phyloP scores from a whole-genome alignment of 2,797 vertebrate genomes.

The Botia almorhae region DNA sequence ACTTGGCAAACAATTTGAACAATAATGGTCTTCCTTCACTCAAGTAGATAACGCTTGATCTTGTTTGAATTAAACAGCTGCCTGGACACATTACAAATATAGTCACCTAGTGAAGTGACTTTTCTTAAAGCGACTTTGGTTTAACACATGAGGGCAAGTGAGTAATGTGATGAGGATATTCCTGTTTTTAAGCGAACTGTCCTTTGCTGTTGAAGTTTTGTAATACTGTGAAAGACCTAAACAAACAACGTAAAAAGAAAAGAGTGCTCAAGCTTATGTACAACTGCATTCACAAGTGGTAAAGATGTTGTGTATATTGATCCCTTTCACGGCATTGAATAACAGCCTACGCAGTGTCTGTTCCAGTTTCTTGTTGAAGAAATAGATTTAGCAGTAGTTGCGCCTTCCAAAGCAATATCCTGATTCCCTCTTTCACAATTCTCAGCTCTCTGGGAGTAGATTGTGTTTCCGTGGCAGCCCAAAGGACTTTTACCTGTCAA shows the following conservation, averaged over 20 bases:
- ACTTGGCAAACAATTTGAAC: no score
- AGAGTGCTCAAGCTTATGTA: not conserved
- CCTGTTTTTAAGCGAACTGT: no score
- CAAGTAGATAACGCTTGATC: no score
- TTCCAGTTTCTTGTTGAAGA: slow-evolving; percentile 43
- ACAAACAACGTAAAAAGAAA: not conserved
- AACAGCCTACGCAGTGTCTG: slow-evolving; percentile 35
- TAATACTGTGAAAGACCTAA: no score
- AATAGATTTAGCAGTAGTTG: slow-evolving; percentile 49
- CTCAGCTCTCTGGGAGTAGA: slow-evolving; percentile 35
- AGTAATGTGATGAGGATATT: no score
- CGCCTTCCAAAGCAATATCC: slow-evolving; percentile 55
- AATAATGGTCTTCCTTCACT: no score
- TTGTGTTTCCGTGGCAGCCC: slow-evolving; percentile 45
- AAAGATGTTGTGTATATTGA: slow-evolving; percentile 7
- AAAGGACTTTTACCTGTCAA: slow-evolving; percentile 51
- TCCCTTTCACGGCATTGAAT: slow-evolving; percentile 12
- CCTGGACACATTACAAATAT: no score
- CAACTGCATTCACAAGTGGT: not conserved
- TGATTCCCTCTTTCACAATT: slow-evolving; percentile 39
- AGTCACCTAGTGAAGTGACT: no score
- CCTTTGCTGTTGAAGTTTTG: not conserved
- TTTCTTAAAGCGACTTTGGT: no score
- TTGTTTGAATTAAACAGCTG: no score
- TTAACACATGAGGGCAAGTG: no score